Evolutionary conservation across 2,113 vertebrate species (phyloP).

Genomic region (Bujurquina vittata): DNA sequence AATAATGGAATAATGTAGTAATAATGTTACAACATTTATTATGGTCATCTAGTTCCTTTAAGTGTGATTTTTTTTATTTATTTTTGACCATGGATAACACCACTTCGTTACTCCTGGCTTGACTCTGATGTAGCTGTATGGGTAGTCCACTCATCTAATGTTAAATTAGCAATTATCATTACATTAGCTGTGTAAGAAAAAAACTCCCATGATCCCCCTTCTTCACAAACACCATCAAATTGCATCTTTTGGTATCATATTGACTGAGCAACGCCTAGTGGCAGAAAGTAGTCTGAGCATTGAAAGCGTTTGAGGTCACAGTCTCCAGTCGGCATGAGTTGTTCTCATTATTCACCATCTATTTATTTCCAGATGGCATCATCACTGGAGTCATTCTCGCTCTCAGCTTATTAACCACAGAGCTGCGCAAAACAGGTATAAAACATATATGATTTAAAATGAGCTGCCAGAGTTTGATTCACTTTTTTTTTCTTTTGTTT

Average conservation of each 20-base stretch:
- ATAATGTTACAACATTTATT: neutral
- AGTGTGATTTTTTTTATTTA: neutral
- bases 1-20: neutral
- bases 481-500: neutral
- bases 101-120: neutral
- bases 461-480: neutral
- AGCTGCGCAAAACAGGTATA: neutral
- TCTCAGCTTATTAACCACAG: neutral
- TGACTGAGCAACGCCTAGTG: neutral
- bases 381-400: slow-evolving; percentile 1
- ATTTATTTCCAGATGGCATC: slow-evolving; percentile 39
- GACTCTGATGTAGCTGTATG: neutral
- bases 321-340: slow-evolving; percentile 4
- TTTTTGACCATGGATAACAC: neutral
- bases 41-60: neutral
- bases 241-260: neutral
- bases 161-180: neutral
- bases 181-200: neutral
- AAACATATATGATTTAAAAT: slow-evolving; percentile 6
- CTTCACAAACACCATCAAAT: neutral
- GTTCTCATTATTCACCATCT: slow-evolving; percentile 40
- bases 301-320: slow-evolving; percentile 6
- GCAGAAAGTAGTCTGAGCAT: neutral
- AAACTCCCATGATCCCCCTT: neutral
- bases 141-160: neutral